These are phyloP conservation scores for Xestia rhomboidea DNA, from an alignment of 2,888 invertebrate species.

Conservation along the genomic window DNA sequence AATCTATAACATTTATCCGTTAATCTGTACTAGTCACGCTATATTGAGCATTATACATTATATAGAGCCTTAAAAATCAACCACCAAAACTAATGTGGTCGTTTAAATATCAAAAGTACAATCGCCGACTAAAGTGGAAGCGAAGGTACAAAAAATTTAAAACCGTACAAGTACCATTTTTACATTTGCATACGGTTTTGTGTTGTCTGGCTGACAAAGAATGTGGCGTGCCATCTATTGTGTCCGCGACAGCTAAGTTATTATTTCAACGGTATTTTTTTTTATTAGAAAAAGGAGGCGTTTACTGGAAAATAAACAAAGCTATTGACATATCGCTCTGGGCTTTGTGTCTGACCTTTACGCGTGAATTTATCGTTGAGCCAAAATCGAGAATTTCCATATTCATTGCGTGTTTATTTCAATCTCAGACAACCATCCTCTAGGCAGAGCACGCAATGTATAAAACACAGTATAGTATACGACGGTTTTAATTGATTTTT, in stretches of 20 bases:
- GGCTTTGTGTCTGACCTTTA: constrained; percentile 66
- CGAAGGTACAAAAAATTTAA: constrained; percentile 66
- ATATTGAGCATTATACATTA: constrained; percentile 1
- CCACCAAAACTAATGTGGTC: constrained; percentile 53
- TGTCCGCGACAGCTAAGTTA: constrained; percentile 82
- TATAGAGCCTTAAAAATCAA: constrained; percentile 52
- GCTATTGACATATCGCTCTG: constrained; percentile 85
- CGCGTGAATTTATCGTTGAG: constrained; percentile 16
- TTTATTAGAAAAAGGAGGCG: constrained; percentile 84
- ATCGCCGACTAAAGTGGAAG: constrained; percentile 22
- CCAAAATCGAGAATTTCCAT: neutral
- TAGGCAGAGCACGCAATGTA: constrained; percentile 61
- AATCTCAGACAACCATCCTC: rapidly evolving
- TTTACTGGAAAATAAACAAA: constrained; percentile 86
- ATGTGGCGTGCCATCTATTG: constrained; percentile 84
- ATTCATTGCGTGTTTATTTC: constrained; percentile 65
- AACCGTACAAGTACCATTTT: constrained; percentile 75
- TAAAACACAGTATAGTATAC: constrained; percentile 24
- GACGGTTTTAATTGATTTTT: constrained; percentile 69
- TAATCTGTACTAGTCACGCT: constrained; percentile 61
- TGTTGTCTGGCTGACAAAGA: constrained; percentile 75
- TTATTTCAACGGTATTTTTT: constrained; percentile 83
- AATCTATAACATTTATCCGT: constrained; percentile 50
- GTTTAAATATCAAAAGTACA: constrained; percentile 49
- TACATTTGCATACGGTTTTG: constrained; percentile 82